Conservation (phyloP, 1,140 invertebrate species). For the Brachionus calyciflorus region DNA sequence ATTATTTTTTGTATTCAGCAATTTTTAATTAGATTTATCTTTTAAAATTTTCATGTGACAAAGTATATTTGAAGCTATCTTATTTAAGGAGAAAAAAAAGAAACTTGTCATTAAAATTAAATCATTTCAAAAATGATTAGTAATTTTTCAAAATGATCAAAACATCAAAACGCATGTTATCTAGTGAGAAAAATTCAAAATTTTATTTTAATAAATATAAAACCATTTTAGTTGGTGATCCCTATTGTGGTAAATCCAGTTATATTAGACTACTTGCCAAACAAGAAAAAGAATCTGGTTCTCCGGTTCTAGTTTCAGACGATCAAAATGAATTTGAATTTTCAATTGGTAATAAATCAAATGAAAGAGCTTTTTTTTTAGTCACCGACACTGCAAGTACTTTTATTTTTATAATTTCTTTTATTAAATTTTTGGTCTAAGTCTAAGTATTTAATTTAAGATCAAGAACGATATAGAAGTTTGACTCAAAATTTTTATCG, state of each 20-base stretch:
- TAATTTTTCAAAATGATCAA: background rate
- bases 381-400: slow-evolving; percentile 40
- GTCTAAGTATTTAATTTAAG: slow-evolving; percentile 9
- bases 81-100: no score
- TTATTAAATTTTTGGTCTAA: background rate
- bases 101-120: no score
- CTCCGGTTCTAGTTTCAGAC: background rate
- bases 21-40: no score
- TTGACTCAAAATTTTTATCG: slow-evolving; percentile 38
- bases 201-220: background rate
- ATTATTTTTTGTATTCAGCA: no score
- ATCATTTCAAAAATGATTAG: no score
- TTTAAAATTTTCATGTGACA: no score
- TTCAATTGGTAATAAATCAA: background rate
- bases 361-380: background rate
- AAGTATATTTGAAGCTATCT: no score
- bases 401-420: background rate
- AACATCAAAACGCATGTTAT: slow-evolving; percentile 9
- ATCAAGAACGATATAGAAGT: slow-evolving; percentile 27
- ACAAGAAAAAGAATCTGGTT: background rate
- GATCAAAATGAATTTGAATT: slow-evolving; percentile 37
- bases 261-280: slow-evolving; percentile 13
- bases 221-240: slow-evolving; percentile 18
- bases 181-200: background rate
- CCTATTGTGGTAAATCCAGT: slow-evolving; percentile 25